A percentile compares a stretch with the other conserved stretches of the same genome.
Conservation (phyloP, 2,797 vertebrate species). For the Acomys russatus region DNA sequence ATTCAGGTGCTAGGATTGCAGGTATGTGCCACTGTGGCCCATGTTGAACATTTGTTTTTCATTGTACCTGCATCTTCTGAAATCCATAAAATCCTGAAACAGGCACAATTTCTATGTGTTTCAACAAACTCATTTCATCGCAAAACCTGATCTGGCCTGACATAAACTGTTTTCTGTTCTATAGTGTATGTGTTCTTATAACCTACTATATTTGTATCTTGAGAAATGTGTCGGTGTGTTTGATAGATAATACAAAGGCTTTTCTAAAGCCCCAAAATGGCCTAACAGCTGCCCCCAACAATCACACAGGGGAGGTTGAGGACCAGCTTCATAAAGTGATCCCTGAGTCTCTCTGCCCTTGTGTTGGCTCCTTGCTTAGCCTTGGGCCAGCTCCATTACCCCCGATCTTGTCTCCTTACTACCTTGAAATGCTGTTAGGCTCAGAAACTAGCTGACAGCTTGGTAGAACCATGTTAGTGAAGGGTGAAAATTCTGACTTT, state of each 20-base stretch:
- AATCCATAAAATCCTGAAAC: conserved; percentile 27
- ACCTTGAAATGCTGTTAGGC: background rate
- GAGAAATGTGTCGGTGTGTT: background rate
- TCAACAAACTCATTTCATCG: conserved; percentile 36
- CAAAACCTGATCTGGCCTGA: conserved; percentile 2
- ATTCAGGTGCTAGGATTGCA: background rate
- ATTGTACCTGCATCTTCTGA: conserved; percentile 27
- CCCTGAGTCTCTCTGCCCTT: background rate
- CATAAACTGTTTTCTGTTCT: background rate
- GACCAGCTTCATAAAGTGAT: background rate
- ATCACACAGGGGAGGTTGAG: background rate
- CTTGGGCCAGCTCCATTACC: background rate
- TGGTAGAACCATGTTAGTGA: conserved; percentile 3
- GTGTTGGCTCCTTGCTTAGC: background rate
- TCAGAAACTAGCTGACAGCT: conserved; percentile 33
- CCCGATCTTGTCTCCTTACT: background rate
- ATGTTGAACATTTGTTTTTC: background rate
- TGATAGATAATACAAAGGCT: background rate
- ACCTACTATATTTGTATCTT: background rate
- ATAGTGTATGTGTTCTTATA: background rate
- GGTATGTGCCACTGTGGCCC: background rate
- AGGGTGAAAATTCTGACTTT: background rate
- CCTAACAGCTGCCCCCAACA: background rate
- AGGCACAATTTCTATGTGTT: conserved; percentile 12
- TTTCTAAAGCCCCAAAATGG: conserved; percentile 48